Evolutionary conservation across 2,888 invertebrate species (phyloP), one percentile per base, ranked within the genome.

Genomic region (Actias luna): DNA sequence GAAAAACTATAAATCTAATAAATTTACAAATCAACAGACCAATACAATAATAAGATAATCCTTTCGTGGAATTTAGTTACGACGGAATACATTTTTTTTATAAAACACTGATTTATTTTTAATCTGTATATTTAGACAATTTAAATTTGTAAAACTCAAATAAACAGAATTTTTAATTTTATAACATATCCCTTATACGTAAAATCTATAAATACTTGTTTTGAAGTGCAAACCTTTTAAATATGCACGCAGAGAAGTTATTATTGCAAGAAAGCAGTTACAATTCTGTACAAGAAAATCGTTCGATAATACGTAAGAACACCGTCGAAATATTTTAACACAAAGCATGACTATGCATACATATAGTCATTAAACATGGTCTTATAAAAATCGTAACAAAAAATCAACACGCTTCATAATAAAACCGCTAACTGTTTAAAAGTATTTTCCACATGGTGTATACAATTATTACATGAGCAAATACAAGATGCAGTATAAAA

Each of bases 321-420:
- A n/a, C 1, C n/a, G 39, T n/a, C 39, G 16, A 39, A n/a, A n/a
- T 39, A 39, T 39, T 39, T 36, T 39, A 4, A 52, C n/a, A 27
- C 16, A 29, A 55, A 29, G 16, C 29, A 27, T 55, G 55, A 18
- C 16, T 27, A 29, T 14, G 10, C 29, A 16, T 12, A 27, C 2
- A 55, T 16, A n/a, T n/a, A 3, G 29, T 55, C 55, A 55, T 46
- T 46, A 25, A 46, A 55, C n/a, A 55, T 29, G 16, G 55, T 55
- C 55, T 14, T n/a, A 55, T 55, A 55, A 27, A 55, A 52, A 27
- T 52, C 58, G 60, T 63, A 60, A 64, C 61, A 64, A 62, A 62
- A 61, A 52, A 29, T 25, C 60, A 58, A 52, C 50, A 52, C 42
- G 59, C 58, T 62, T 62, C 27, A 16, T 55, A 55, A 62, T 61